phyloP scores from a whole-genome alignment of 2,888 invertebrate genomes.

The Drosophila greeni region DNA sequence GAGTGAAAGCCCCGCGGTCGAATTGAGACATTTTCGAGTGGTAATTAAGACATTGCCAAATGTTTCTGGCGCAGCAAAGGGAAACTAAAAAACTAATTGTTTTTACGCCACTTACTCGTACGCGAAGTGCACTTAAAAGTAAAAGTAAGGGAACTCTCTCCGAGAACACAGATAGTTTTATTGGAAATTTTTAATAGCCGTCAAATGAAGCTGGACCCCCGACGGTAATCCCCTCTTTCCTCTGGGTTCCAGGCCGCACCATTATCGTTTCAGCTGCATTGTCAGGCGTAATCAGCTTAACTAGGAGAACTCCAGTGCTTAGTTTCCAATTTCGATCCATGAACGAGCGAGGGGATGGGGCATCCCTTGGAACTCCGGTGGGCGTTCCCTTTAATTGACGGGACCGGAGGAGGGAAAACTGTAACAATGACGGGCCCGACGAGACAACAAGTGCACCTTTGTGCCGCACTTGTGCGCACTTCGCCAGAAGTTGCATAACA shows the following conservation, averaged over 20 bases:
- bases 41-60: constrained; percentile 40
- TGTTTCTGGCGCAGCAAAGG: background rate
- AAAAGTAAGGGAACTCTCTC: background rate
- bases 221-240: constrained; percentile 5
- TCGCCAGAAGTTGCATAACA: constrained; percentile 42
- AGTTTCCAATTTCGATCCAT: constrained; percentile 6
- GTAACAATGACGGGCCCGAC: constrained; percentile 30
- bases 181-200: constrained; percentile 23
- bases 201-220: constrained; percentile 8
- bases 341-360: constrained; percentile 38
- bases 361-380: constrained; percentile 19
- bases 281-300: constrained; percentile 61
- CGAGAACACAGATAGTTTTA: constrained; percentile 14
- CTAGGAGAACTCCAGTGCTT: constrained; percentile 40
- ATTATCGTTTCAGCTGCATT: constrained; percentile 55
- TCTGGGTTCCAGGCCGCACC: background rate
- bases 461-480: constrained; percentile 33
- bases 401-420: constrained; percentile 2
- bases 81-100: background rate
- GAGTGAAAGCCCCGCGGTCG: constrained; percentile 56
- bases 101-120: background rate
- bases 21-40: constrained; percentile 64
- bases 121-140: background rate
- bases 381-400: constrained; percentile 55
- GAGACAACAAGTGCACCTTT: constrained; percentile 43